These are phyloP conservation scores for Danio albolineatus DNA, from an alignment of 2,797 vertebrate genomes.

Conservation along the genomic window DNA sequence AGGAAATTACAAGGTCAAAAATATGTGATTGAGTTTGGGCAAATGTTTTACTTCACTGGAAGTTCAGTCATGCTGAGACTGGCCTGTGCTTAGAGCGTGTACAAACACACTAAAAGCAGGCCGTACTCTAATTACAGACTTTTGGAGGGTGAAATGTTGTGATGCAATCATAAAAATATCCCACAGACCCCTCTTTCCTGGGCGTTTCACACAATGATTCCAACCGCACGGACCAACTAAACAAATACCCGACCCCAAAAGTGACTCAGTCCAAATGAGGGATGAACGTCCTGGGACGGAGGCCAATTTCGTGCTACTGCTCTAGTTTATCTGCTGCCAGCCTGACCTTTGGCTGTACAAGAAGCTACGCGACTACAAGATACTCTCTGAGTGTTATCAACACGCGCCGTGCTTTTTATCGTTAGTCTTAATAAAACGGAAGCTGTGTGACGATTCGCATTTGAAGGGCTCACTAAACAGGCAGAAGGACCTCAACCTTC, in stretches of 20 bases:
- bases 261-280: slow-evolving; percentile 65
- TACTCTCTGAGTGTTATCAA: slow-evolving; percentile 68
- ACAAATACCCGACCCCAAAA: slow-evolving; percentile 58
- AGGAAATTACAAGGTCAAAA: slow-evolving; percentile 28
- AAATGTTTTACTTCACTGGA: background rate
- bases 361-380: slow-evolving; percentile 66
- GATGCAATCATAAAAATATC: slow-evolving; percentile 68
- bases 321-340: slow-evolving; percentile 68
- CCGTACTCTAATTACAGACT: slow-evolving; percentile 60
- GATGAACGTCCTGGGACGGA: slow-evolving; percentile 65
- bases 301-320: slow-evolving; percentile 66
- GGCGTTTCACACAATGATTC: slow-evolving; percentile 58
- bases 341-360: slow-evolving; percentile 73
- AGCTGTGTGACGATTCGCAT: slow-evolving; percentile 31
- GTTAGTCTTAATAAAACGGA: slow-evolving; percentile 76
- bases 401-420: slow-evolving; percentile 67
- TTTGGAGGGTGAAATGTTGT: slow-evolving; percentile 33
- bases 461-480: slow-evolving; percentile 72
- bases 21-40: slow-evolving; percentile 7
- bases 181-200: slow-evolving; percentile 49
- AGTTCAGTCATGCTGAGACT: slow-evolving; percentile 6
- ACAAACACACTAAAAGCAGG: slow-evolving; percentile 25
- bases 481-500: slow-evolving; percentile 68
- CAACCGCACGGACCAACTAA: slow-evolving; percentile 56
- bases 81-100: background rate